Evolutionary conservation across 2,888 invertebrate genomes (phyloP), one percentile per base, ranked within the genome.

Genomic region (Epistrophe grossulariae): DNA sequence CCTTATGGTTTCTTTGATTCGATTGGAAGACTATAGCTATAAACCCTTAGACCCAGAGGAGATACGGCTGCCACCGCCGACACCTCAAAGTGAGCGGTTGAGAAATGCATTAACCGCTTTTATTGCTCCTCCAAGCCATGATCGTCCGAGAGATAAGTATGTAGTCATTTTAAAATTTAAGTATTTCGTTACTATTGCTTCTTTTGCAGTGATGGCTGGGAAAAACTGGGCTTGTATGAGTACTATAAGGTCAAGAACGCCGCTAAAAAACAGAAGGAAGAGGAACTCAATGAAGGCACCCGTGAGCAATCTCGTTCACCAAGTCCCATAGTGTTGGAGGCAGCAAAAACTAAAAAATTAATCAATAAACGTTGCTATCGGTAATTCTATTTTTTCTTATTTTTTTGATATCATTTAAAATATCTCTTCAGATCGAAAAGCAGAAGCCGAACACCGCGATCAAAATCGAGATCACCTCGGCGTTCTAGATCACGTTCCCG

Each of bases 191-290:
- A 35, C 5, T n/a, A 35, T 17, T 45, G 7, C 10, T n/a, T 43
- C 7, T 48, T 35, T 48, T 93, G 76, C 92, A 96, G 96, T 93
- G 99, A 99, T 93, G 99, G 99, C 40, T 99, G 99, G 99, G 99
- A 99, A 93, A 98, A 98, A 93, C 94, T 99, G 91, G 99, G 98
- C 88, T 94, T 99, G 76, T 99, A 98, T 93, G 99, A 99, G 93
- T 99, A 98, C 93, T 99, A 98, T 93, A 98, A 98, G 93, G 98
- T 98, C 8, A 99, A 99, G 93, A 97, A 98, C 92, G 95, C 96
- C 82, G 98, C 98, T 2, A 95, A 96, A 89, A 97, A 97, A 91
- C 95, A 96, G 91, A 98, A 98, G 91, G 97, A 98, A 90, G 97
- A 97, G 88, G 96, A 97, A 73, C 95, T 98, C 77, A 94, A 94